A percentile compares a stretch with the other conserved stretches of the same genome.
These are phyloP conservation scores for Asteroscopus sphinx DNA, from an alignment of 2,888 invertebrate genomes.

Conservation along the genomic window DNA sequence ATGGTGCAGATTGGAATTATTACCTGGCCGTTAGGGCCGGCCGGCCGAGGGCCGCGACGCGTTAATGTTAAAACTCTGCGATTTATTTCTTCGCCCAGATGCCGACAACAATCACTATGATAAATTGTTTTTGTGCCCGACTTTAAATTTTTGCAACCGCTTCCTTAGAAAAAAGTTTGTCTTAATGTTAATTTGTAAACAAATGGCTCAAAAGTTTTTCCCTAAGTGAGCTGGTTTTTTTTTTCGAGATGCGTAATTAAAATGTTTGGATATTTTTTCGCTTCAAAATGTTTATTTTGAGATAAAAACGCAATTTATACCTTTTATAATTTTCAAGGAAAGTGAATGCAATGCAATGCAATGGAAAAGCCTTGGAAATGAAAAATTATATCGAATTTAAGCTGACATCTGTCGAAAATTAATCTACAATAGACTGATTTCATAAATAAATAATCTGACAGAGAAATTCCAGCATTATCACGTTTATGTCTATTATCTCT, in stretches of 20 bases:
- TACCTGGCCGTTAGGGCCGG: constrained; percentile 76
- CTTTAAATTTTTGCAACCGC: constrained; percentile 71
- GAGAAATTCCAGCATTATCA: too few species aligned
- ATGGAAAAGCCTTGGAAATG: too few species aligned
- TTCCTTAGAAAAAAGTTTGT: constrained; percentile 62
- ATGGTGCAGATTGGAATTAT: constrained; percentile 85
- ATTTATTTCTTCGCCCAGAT: constrained; percentile 85
- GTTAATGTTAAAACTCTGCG: constrained; percentile 81
- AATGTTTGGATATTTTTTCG: constrained; percentile 28
- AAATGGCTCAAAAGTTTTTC: constrained; percentile 50
- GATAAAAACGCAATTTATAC: constrained; percentile 28
- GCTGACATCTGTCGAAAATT: constrained; percentile 1
- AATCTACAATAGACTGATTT: not conserved
- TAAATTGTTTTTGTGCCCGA: constrained; percentile 78
- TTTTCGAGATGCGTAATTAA: constrained; percentile 50
- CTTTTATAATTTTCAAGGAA: constrained; percentile 7
- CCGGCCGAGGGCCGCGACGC: constrained; percentile 48
- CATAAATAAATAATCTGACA: constrained; percentile 2
- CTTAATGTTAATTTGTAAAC: constrained; percentile 59
- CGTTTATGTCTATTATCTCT: too few species aligned
- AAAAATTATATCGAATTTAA: constrained; percentile 16
- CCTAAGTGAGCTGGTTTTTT: constrained; percentile 51
- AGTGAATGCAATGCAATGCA: not conserved
- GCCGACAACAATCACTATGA: constrained; percentile 82
- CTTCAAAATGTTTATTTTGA: constrained; percentile 24